Evolutionary conservation across 2,797 vertebrate species (phyloP).

Genomic region (Pseudomugil gertrudae): DNA sequence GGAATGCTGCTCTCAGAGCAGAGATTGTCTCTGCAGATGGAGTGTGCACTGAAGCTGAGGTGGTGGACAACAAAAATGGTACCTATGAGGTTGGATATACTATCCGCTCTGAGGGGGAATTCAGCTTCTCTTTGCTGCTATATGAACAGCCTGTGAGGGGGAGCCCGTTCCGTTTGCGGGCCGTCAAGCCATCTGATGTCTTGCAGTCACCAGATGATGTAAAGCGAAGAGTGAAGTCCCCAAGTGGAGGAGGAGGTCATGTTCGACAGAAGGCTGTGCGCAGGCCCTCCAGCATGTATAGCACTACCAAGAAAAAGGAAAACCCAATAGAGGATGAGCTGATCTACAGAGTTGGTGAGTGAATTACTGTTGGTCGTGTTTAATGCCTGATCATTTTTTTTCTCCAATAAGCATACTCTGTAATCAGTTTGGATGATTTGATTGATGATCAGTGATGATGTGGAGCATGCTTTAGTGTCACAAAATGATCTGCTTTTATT

Average conservation of each 20-base stretch:
- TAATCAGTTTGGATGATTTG: constrained; percentile 2
- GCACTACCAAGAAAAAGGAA: constrained; percentile 95
- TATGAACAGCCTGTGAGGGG: constrained; percentile 90
- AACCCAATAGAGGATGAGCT: constrained; percentile 97
- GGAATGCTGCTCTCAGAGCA: constrained; percentile 87
- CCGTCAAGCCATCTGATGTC: constrained; percentile 87
- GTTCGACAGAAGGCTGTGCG: constrained; percentile 94
- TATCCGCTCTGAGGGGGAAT: constrained; percentile 87
- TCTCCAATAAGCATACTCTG: not conserved
- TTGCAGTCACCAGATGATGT: constrained; percentile 92
- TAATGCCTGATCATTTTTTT: not conserved
- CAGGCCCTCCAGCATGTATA: constrained; percentile 96
- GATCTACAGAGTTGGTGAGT: constrained; percentile 93
- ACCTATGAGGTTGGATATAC: constrained; percentile 94
- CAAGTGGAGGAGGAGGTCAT: constrained; percentile 90
- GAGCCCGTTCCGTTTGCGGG: constrained; percentile 89
- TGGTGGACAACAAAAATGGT: constrained; percentile 94
- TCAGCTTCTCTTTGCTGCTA: constrained; percentile 86
- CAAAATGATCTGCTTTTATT: not conserved
- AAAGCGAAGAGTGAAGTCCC: constrained; percentile 93
- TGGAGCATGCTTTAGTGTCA: not conserved
- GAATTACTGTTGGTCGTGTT: not conserved
- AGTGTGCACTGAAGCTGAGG: constrained; percentile 79
- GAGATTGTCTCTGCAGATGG: constrained; percentile 85
- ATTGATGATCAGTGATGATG: not conserved